Evolutionary conservation across 1,140 invertebrate species (phyloP).

Genomic region (Argopecten irradians): DNA sequence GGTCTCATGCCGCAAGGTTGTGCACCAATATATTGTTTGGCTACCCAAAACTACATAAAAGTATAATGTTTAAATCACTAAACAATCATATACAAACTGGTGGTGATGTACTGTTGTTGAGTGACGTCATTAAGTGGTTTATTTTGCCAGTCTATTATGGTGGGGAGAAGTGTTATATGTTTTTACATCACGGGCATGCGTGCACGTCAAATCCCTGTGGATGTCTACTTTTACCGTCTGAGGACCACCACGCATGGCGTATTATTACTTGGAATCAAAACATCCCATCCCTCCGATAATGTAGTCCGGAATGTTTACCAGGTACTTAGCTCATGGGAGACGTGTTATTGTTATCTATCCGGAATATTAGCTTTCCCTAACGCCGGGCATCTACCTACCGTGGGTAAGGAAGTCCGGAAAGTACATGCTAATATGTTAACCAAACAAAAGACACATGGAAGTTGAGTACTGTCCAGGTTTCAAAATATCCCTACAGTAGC

Average conservation of each 20-base stretch:
- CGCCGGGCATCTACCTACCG: no score
- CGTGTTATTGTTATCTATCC: neutral
- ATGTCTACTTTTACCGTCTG: neutral
- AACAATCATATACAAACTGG: no score
- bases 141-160: neutral
- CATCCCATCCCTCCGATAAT: neutral
- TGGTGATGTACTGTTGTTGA: neutral
- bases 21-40: no score
- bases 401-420: no score
- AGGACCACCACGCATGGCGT: neutral
- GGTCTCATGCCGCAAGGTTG: no score
- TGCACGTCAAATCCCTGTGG: neutral
- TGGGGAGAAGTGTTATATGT: neutral
- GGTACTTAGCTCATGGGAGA: neutral
- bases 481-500: no score
- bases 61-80: no score
- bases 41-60: no score
- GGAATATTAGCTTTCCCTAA: no score
- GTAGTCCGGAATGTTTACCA: neutral
- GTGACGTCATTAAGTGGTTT: neutral
- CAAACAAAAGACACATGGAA: no score
- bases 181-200: neutral
- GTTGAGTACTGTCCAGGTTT: no score
- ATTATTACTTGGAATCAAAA: neutral
- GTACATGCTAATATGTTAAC: no score